A percentile compares a stretch with the other conserved stretches of the same genome.
These are phyloP conservation scores for Drosophila tsacasi DNA, from an alignment of 1,140 invertebrate genomes.

Conservation along the genomic window DNA sequence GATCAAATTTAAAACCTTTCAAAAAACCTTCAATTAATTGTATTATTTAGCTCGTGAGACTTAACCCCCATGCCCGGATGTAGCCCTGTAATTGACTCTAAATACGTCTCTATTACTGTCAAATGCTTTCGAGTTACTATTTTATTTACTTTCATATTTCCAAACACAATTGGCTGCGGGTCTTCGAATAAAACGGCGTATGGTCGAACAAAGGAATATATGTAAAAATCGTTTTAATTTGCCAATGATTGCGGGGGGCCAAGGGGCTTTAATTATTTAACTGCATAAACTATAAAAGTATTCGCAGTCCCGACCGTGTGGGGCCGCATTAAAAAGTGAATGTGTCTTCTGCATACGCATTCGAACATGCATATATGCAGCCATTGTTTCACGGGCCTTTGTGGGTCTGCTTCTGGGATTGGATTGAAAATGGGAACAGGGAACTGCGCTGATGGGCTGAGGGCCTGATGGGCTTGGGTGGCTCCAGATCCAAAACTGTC, in stretches of 20 bases:
- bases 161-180: constrained; percentile 46
- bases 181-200: constrained; percentile 11
- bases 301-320: constrained; percentile 7
- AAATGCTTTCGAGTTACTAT: constrained; percentile 38
- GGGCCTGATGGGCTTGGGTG: constrained; percentile 14
- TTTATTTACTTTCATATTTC: constrained; percentile 24
- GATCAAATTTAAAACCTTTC: too few relatives aligned
- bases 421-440: constrained; percentile 14
- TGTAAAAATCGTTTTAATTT: constrained; percentile 52
- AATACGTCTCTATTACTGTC: constrained; percentile 8
- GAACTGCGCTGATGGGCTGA: constrained; percentile 1
- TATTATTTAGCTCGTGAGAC: neutral
- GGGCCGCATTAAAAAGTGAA: constrained; percentile 61
- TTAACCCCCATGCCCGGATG: neutral
- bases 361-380: constrained; percentile 27
- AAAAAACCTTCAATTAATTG: neutral
- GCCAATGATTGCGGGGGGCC: constrained; percentile 49
- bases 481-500: constrained; percentile 58
- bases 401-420: constrained; percentile 20
- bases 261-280: constrained; percentile 58
- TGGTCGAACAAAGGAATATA: constrained; percentile 29
- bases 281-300: constrained; percentile 49
- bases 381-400: constrained; percentile 65
- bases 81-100: constrained; percentile 12
- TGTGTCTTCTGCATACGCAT: constrained; percentile 56